A percentile compares a stretch with the other conserved stretches of the same genome.
Evolutionary conservation across 2,888 invertebrate species (phyloP).

Genomic region (Vesta saturnalis): DNA sequence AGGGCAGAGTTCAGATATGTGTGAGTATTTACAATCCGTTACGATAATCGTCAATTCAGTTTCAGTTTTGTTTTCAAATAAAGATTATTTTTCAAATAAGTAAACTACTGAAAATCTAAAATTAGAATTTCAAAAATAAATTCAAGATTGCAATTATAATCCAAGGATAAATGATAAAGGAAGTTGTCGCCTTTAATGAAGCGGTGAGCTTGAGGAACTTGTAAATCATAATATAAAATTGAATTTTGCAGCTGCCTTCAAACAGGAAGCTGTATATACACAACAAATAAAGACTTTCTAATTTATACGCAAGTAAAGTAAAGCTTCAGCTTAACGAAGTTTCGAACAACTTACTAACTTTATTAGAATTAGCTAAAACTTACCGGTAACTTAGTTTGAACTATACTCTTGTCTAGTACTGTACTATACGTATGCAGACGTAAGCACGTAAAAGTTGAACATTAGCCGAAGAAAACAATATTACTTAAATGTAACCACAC

Average conservation of each 20-base stretch:
- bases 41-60: too few relatives aligned
- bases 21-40: too few relatives aligned
- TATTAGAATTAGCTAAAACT: slow-evolving; percentile 35
- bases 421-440: slow-evolving; percentile 21
- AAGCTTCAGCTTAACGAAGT: slow-evolving; percentile 33
- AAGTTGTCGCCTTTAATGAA: slow-evolving; percentile 16
- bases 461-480: neutral
- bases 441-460: slow-evolving; percentile 27
- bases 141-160: neutral
- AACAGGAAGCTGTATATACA: slow-evolving; percentile 14
- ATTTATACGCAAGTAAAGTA: slow-evolving; percentile 36
- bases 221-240: slow-evolving; percentile 29
- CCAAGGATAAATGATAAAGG: slow-evolving; percentile 11
- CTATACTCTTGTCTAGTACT: too few relatives aligned
- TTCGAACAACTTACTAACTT: slow-evolving; percentile 30
- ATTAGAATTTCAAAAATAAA: too few relatives aligned
- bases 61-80: too few relatives aligned
- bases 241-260: slow-evolving; percentile 24
- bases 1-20: too few relatives aligned
- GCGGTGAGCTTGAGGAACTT: neutral
- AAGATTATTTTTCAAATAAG: too few relatives aligned
- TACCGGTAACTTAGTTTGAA: slow-evolving; percentile 32
- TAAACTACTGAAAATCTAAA: too few relatives aligned
- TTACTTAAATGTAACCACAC: slow-evolving; percentile 21
- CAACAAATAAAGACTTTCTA: slow-evolving; percentile 34